Evolutionary conservation across 2,113 vertebrate genomes (phyloP).

Genomic region (Elaphurus davidianus): DNA sequence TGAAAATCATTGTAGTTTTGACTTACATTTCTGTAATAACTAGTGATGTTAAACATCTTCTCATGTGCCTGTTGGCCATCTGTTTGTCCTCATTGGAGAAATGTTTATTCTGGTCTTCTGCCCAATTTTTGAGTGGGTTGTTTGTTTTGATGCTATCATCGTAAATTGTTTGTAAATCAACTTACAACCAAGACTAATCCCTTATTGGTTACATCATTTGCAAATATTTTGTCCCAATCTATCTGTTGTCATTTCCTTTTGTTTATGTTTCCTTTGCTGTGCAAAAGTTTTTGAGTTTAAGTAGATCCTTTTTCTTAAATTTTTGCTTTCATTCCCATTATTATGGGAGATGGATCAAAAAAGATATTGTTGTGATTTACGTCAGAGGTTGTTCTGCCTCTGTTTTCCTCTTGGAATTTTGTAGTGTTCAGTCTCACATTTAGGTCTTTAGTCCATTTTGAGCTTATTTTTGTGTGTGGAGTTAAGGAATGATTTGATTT

Average conservation of each 20-base stretch:
- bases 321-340: not conserved
- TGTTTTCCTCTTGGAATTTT: not conserved
- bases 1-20: not conserved
- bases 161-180: not conserved
- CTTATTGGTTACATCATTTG: not conserved
- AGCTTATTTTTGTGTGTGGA: not conserved
- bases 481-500: not conserved
- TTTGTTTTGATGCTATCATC: not conserved
- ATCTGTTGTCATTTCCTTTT: not conserved
- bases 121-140: not conserved
- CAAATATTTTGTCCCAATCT: not conserved
- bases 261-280: not conserved
- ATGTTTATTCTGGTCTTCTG: not conserved
- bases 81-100: not conserved
- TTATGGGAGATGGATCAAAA: not conserved
- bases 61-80: not conserved
- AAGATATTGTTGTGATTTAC: not conserved
- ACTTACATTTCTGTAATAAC: not conserved
- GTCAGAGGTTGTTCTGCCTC: not conserved
- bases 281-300: not conserved
- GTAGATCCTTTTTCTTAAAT: not conserved
- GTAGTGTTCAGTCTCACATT: not conserved
- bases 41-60: not conserved
- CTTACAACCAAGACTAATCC: not conserved
- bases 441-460: not conserved